phyloP scores from a whole-genome alignment of 2,888 invertebrate species.

The Parnassius mnemosyne region DNA sequence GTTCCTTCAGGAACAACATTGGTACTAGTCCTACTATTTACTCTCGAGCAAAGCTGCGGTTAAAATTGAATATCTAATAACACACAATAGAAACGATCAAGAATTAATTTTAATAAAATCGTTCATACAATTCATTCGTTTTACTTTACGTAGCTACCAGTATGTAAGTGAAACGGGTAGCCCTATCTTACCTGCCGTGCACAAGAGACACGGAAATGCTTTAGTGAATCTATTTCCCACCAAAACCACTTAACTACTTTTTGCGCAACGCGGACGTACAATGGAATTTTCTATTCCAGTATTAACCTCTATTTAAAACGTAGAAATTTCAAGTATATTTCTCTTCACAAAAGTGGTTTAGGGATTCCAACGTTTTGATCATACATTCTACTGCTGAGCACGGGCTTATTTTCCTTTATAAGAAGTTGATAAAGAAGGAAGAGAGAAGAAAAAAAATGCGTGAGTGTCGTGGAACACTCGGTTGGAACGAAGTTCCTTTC shows the following conservation, averaged over 20 bases:
- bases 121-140: constrained; percentile 17
- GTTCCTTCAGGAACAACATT: no score
- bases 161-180: constrained; percentile 29
- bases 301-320: constrained; percentile 28
- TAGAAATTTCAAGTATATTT: constrained; percentile 25
- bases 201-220: constrained; percentile 68
- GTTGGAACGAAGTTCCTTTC: no score
- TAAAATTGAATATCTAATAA: no score
- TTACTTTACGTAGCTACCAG: constrained; percentile 15
- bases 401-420: no score
- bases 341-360: constrained; percentile 12
- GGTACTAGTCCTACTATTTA: no score
- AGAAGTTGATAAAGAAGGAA: no score
- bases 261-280: constrained; percentile 43
- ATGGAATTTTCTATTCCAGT: constrained; percentile 46
- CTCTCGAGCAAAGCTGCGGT: no score
- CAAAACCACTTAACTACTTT: constrained; percentile 59
- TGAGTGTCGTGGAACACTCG: no score
- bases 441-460: no score
- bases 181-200: constrained; percentile 38
- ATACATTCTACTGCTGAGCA: no score
- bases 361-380: no score
- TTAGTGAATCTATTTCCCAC: constrained; percentile 68
- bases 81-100: neutral
- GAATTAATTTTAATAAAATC: neutral